Percentiles rank a stretch among this genome's conserved stretches.
Evolutionary conservation across 2,888 invertebrate genomes (phyloP).

Genomic region (Elegia similella): DNA sequence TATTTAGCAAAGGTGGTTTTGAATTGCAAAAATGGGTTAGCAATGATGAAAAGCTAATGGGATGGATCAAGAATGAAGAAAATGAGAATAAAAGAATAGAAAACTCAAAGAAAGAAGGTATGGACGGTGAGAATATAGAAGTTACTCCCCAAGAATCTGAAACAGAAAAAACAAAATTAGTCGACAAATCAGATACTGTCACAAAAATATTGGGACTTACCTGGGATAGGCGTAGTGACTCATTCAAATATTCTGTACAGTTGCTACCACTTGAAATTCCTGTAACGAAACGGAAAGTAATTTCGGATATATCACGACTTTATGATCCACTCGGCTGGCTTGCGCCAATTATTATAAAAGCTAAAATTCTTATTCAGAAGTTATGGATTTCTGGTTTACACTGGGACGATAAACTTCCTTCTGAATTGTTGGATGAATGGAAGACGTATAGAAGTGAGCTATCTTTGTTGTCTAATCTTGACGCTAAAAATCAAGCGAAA

Average conservation of each 20-base stretch:
- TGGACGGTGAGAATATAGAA: too few relatives aligned
- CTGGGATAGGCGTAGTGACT: background rate
- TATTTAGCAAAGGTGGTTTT: too few relatives aligned
- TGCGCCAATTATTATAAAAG: conserved; percentile 5
- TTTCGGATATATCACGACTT: too few relatives aligned
- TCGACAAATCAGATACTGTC: background rate
- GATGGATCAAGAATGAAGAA: background rate
- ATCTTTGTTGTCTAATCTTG: too few relatives aligned
- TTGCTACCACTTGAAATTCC: background rate
- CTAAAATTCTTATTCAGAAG: conserved; percentile 2
- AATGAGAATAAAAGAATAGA: too few relatives aligned
- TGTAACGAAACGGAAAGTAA: background rate
- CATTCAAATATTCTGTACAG: background rate
- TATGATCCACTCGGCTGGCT: conserved; percentile 19
- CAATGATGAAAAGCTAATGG: too few relatives aligned
- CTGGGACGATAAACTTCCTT: background rate
- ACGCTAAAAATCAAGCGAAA: too few relatives aligned
- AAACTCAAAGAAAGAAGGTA: too few relatives aligned
- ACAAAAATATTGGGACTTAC: conserved; percentile 3
- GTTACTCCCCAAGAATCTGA: too few relatives aligned
- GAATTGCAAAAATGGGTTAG: too few relatives aligned
- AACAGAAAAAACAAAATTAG: background rate
- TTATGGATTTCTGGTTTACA: too few relatives aligned
- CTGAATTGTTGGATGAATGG: background rate
- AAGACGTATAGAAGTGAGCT: too few relatives aligned